phyloP scores from a whole-genome alignment of 2,113 vertebrate species.

The Argyrosomus japonicus region DNA sequence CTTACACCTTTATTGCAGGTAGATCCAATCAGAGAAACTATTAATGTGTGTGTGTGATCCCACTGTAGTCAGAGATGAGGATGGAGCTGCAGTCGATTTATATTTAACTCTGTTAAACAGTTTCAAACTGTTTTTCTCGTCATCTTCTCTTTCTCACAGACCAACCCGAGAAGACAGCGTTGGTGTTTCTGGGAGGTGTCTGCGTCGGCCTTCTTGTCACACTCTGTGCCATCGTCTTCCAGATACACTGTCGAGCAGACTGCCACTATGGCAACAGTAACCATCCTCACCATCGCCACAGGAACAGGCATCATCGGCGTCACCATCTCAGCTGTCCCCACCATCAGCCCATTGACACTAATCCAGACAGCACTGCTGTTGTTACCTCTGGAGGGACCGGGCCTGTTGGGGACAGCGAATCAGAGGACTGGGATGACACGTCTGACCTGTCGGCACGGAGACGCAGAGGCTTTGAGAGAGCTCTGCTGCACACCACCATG shows the following conservation, averaged over 20 bases:
- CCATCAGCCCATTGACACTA: constrained; percentile 45
- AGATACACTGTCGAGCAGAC: constrained; percentile 92
- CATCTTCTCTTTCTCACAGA: constrained; percentile 79
- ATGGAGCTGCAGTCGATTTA: neutral
- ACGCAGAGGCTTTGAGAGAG: constrained; percentile 93
- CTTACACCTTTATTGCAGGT: constrained; percentile 93
- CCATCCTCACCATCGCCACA: constrained; percentile 62
- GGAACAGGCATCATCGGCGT: constrained; percentile 50
- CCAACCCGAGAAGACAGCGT: constrained; percentile 90
- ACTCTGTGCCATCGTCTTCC: constrained; percentile 90
- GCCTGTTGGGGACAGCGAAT: constrained; percentile 79
- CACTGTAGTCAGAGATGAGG: neutral
- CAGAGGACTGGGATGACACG: constrained; percentile 88
- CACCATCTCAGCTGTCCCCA: constrained; percentile 58
- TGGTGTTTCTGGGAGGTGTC: constrained; percentile 94
- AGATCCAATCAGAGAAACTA: constrained; percentile 13
- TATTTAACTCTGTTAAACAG: neutral
- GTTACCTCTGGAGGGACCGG: constrained; percentile 54
- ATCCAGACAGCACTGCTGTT: constrained; percentile 53
- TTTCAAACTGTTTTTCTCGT: constrained; percentile 1
- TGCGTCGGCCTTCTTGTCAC: constrained; percentile 92
- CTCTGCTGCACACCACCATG: constrained; percentile 90
- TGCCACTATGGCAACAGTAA: constrained; percentile 81
- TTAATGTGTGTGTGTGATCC: neutral
- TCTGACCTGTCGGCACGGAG: constrained; percentile 86